Percentiles rank a stretch among this genome's conserved stretches.
These are phyloP conservation scores for Trinorchestia longiramus DNA, from an alignment of 1,140 invertebrate species.

Conservation along the genomic window DNA sequence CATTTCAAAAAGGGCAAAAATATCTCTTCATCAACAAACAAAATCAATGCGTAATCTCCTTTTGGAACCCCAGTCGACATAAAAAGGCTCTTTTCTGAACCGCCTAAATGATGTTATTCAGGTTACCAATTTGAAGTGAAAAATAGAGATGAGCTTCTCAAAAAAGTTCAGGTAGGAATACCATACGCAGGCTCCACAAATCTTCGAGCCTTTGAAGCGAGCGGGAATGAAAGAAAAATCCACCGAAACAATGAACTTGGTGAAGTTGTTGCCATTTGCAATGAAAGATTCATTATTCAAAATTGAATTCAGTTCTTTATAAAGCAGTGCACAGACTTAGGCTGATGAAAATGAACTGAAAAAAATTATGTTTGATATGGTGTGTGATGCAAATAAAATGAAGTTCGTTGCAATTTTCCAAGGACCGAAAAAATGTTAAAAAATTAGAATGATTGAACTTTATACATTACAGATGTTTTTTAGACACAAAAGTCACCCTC, in stretches of 20 bases:
- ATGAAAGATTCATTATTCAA: background rate
- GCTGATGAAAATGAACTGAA: background rate
- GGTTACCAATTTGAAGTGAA: constrained; percentile 51
- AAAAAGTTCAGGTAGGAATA: constrained; percentile 34
- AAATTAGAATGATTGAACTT: too few relatives aligned
- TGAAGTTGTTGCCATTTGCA: background rate
- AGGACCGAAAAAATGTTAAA: too few relatives aligned
- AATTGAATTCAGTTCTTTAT: background rate
- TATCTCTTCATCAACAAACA: constrained; percentile 48
- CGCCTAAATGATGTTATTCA: constrained; percentile 53
- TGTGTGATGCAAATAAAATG: too few relatives aligned
- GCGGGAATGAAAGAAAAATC: background rate
- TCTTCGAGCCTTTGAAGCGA: constrained; percentile 23
- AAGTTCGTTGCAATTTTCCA: too few relatives aligned
- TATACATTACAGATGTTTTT: too few relatives aligned
- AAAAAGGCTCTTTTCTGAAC: constrained; percentile 44
- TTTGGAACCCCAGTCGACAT: constrained; percentile 25
- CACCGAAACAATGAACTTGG: background rate
- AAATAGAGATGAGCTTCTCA: background rate
- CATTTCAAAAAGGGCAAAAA: constrained; percentile 49
- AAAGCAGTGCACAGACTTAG: background rate
- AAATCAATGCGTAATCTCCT: constrained; percentile 51
- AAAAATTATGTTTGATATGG: too few relatives aligned
- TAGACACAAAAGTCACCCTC: too few relatives aligned
- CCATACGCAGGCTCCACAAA: background rate